These are phyloP conservation scores for Lagopus leucura DNA, from an alignment of 2,113 vertebrate species.

Conservation along the genomic window DNA sequence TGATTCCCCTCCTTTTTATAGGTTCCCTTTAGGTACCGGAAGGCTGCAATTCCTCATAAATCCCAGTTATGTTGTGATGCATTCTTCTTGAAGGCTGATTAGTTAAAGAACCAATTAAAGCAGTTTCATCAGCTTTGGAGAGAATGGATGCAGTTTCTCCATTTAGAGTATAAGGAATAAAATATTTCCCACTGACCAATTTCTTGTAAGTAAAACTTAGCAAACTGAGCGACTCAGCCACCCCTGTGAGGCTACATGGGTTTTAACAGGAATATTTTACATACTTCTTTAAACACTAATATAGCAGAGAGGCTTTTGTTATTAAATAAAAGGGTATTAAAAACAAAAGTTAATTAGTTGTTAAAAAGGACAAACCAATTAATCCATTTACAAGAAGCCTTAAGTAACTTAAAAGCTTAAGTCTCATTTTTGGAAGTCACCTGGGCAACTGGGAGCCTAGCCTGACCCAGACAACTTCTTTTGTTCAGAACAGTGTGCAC, in stretches of 20 bases:
- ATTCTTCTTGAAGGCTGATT: too few relatives aligned
- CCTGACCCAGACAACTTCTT: not conserved
- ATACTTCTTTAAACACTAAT: not conserved
- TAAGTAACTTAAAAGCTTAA: conserved; percentile 37
- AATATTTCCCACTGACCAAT: not conserved
- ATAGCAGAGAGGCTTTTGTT: not conserved
- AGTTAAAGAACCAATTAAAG: not conserved
- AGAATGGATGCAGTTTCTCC: not conserved
- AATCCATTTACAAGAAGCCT: conserved; percentile 26
- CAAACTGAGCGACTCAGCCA: not conserved
- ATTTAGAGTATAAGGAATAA: not conserved
- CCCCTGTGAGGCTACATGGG: not conserved
- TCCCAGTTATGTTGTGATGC: too few relatives aligned
- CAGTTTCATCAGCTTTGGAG: not conserved
- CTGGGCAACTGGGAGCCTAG: not conserved
- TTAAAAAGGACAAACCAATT: not conserved
- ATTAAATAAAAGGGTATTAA: conserved; percentile 5
- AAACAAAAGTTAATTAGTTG: not conserved
- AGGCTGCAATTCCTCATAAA: too few relatives aligned
- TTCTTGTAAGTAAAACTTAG: not conserved
- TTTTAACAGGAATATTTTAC: not conserved
- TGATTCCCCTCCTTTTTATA: too few relatives aligned
- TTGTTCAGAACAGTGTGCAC: not conserved
- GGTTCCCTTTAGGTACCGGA: too few relatives aligned
- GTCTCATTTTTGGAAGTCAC: not conserved